Conservation (phyloP, 2,113 vertebrate species). For the Psephotus haematonotus region DNA sequence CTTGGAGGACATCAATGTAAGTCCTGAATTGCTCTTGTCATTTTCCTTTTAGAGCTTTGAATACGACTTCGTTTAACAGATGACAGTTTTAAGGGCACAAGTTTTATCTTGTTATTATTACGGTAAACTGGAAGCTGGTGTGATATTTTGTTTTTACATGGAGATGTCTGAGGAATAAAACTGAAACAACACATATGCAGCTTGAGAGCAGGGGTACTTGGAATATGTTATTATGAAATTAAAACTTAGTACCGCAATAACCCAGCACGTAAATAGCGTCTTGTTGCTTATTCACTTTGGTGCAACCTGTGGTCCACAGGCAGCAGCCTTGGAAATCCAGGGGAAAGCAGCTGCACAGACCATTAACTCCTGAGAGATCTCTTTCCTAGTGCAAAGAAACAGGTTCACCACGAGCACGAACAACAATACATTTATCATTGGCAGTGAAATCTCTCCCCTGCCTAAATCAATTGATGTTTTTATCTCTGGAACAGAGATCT, state of each 20-base stretch:
- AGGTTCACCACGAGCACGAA: not conserved
- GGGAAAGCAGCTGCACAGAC: not conserved
- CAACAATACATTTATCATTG: not conserved
- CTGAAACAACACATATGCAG: rapidly evolving
- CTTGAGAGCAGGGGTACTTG: not conserved
- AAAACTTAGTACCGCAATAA: not conserved
- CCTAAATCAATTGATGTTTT: not conserved
- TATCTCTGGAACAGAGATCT: not conserved
- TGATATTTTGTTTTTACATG: not conserved
- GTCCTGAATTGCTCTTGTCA: not conserved
- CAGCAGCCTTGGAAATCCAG: not conserved
- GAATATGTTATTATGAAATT: not conserved
- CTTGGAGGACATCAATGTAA: slow-evolving; percentile 93
- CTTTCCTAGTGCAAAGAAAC: not conserved
- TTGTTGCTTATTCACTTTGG: not conserved
- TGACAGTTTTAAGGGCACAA: not conserved
- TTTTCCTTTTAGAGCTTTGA: not conserved
- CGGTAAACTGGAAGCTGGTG: not conserved
- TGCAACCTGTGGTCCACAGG: not conserved
- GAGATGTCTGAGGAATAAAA: not conserved
- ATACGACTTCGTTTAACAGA: not conserved
- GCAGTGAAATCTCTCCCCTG: not conserved
- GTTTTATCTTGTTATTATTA: not conserved
- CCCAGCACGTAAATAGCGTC: not conserved
- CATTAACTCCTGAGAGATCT: not conserved